Base-by-base conservation (phyloP, 2,797 vertebrate genomes). In the Coilia nasus region DNA sequence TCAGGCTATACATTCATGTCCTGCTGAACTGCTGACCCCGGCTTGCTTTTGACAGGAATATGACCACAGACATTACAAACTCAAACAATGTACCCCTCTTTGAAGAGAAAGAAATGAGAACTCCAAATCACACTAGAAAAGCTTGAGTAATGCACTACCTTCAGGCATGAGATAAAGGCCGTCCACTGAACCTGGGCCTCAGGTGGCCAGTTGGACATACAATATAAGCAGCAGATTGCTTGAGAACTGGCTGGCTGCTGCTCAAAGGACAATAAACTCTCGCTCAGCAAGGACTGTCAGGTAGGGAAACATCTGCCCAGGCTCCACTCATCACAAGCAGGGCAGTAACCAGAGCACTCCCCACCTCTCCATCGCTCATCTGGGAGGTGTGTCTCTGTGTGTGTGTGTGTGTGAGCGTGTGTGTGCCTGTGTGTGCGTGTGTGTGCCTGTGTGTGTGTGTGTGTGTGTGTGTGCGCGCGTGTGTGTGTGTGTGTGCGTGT, bases 161-260 rank as follows among this genome's bases (percentile, higher is more conserved):
- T 21, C 5, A 6, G 35, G 17, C 71, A 78, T 2, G 31, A 21
- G 71, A 78, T 75, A 78, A 78, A 78, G 71, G 71, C 71, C 35
- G 5, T 78, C 71, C 71, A 78, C 15, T 44, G 71, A 6, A 78
- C 5, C 19, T 9, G 35, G 67, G 71, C 71, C 71, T 44, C 71
- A 78, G 71, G 71, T 78, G 71, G 71, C 31, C 71, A 41, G 71
- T 21, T 44, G 71, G 31, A 78, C 71, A 78, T 21, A 44, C 35
- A 78, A 78, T 78, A 78, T 44, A 78, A 44, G 71, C 71, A 10
- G 71, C 71, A 78, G 71, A 78, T 78, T 78, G 71, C 71, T 21
- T 78, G 71, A 78, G 71, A 7, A 21, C 71, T 35, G 17, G 71
- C 71, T 44, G 71, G 31, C 71, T 21, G 35, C 71, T 21, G 71